Evolutionary conservation across 2,888 invertebrate genomes (phyloP).

Genomic region (Asteroscopus sphinx): DNA sequence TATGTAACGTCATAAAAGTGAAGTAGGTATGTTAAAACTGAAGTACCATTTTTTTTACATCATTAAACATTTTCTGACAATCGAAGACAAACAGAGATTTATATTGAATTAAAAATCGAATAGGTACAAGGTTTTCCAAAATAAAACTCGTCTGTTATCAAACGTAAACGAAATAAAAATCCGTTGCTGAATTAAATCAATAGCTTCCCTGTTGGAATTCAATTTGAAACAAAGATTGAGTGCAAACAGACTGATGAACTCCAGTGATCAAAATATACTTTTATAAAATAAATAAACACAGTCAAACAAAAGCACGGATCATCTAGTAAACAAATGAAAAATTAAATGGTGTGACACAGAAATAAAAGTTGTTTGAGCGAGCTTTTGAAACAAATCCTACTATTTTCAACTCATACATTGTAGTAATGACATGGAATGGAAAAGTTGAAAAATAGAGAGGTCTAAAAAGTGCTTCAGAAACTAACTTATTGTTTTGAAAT

Average conservation of each 20-base stretch:
- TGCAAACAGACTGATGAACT: constrained; percentile 54
- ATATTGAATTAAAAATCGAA: constrained; percentile 2
- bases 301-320: constrained; percentile 32
- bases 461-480: too few relatives aligned
- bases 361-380: constrained; percentile 16
- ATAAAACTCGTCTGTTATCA: constrained; percentile 21
- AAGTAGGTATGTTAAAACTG: too few relatives aligned
- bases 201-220: constrained; percentile 37
- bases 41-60: too few relatives aligned
- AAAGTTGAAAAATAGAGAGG: background rate
- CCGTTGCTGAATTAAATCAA: constrained; percentile 48
- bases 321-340: constrained; percentile 29
- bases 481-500: too few relatives aligned
- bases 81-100: background rate
- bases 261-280: constrained; percentile 40
- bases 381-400: too few relatives aligned
- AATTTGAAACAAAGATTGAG: constrained; percentile 53
- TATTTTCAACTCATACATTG: constrained; percentile 2
- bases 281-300: constrained; percentile 33
- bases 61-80: too few relatives aligned
- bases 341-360: constrained; percentile 32
- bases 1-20: too few relatives aligned
- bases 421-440: background rate
- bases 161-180: constrained; percentile 49
- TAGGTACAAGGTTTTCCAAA: constrained; percentile 5